phyloP scores from a whole-genome alignment of 2,797 vertebrate genomes.

The Monodelphis domestica region DNA sequence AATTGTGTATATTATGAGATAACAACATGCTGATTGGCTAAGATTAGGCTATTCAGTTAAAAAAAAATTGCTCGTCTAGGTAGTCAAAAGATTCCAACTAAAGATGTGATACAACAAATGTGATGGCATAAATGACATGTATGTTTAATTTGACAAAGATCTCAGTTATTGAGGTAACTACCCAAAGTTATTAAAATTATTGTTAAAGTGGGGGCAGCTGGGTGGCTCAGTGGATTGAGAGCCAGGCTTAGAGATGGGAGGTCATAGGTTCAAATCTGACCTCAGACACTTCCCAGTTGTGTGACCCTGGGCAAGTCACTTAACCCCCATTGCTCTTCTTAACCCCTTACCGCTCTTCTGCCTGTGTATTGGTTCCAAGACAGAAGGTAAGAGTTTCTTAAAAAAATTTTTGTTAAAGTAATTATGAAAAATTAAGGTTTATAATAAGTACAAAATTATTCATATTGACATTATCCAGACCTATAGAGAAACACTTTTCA shows the following conservation, averaged over 20 bases:
- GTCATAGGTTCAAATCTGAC: too few species aligned
- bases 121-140: neutral
- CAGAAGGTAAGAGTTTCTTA: too few species aligned
- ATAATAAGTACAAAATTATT: neutral
- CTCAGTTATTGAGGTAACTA: neutral
- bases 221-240: too few species aligned
- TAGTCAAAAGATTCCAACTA: neutral
- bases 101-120: neutral
- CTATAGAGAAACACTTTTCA: neutral
- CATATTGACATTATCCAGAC: neutral
- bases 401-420: neutral
- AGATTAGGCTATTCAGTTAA: constrained; percentile 1
- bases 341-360: too few species aligned
- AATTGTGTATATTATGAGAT: neutral
- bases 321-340: too few species aligned
- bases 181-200: constrained; percentile 3
- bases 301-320: too few species aligned
- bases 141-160: neutral
- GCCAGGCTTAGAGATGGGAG: too few species aligned
- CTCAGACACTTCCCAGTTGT: too few species aligned
- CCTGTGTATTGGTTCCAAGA: too few species aligned
- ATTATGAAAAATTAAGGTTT: neutral
- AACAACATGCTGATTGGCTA: neutral
- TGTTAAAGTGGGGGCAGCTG: too few species aligned
- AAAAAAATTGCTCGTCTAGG: neutral